phyloP scores from a whole-genome alignment of 2,113 vertebrate species.

The Phylloscopus whistleri region DNA sequence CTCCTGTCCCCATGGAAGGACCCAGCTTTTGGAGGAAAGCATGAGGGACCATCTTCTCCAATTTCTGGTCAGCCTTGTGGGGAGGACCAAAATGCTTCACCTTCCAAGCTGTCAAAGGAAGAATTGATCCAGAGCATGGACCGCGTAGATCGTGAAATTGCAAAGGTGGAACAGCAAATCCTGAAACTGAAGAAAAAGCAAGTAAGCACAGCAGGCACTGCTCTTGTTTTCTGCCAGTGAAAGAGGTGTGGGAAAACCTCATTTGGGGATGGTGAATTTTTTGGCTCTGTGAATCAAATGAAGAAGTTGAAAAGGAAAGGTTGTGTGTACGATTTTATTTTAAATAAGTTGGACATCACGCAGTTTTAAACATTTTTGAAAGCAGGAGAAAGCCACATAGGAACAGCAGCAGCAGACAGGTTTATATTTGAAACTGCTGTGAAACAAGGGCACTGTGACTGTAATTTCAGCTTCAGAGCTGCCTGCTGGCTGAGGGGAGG shows the following conservation, averaged over 20 bases:
- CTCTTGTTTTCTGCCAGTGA: not conserved
- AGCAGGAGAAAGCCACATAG: not conserved
- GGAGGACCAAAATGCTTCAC: constrained; percentile 93
- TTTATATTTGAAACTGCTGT: not conserved
- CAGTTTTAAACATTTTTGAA: not conserved
- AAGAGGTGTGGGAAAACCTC: not conserved
- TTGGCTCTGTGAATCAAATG: not conserved
- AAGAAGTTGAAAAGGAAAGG: not conserved
- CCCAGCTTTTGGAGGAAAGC: constrained; percentile 78
- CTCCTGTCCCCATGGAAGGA: constrained; percentile 77
- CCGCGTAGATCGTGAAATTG: constrained; percentile 95
- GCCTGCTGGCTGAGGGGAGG: not conserved
- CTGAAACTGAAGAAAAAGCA: constrained; percentile 98
- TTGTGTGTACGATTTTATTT: not conserved
- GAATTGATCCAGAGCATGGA: constrained; percentile 99
- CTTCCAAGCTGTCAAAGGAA: constrained; percentile 98
- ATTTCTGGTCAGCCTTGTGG: constrained; percentile 80
- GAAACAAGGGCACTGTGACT: constrained; percentile 14
- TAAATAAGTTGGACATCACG: accelerated
- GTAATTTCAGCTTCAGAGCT: constrained; percentile 18
- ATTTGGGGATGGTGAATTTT: not conserved
- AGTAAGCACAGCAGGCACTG: constrained; percentile 69
- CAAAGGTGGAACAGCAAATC: constrained; percentile 98
- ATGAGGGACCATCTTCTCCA: constrained; percentile 84
- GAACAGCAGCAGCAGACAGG: not conserved